Base-by-base conservation (phyloP, 2,113 vertebrate genomes). In the Perognathus longimembris region DNA sequence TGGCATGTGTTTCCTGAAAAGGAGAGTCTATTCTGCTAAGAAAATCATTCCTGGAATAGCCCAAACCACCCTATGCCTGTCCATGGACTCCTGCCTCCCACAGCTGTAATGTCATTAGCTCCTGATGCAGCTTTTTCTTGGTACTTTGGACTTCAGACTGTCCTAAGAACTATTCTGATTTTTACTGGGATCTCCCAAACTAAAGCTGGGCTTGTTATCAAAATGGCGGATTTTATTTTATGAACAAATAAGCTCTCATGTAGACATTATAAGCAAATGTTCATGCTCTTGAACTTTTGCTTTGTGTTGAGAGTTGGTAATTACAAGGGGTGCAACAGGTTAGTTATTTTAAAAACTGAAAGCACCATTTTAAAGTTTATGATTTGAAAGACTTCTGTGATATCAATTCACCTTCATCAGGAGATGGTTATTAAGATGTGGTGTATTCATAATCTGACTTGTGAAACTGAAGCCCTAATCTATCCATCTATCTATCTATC, bases 71-170 rank as follows among this genome's bases (percentile, higher is more conserved):
- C 7, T 20, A n/a, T 63, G 69, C 32, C 57, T 74, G 20, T 17
- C 36, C 34, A 36, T 14, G 18, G 80, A 32, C 36, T 61, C 12
- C 64, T 61, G 6, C 78, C 50, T 94, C 28, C 21, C 22, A 22
- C 28, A 87, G 50, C 18, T 59, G 1, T 81, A 40, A 28, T 45
- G 36, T 66, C 9, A 0, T 92, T 64, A n/a, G 57, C 57, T 59
- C 21, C n/a, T 34, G 63, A 69, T 6, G 67, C 22, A 30, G 75
- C 57, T 76, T 64, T 92, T 70, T 36, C n/a, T 7, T 30, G 80
- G 10, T 42, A 93, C 84, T 84, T 75, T 70, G 57, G 63, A 80
- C 85, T 88, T 90, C 34, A 78, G 50, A 89, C 45, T 81, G 21
- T 11, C 21, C 30, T 83, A 57, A 70, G 38, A 59, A 76, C 30